These are phyloP conservation scores for Otus sunia DNA, from an alignment of 2,113 vertebrate genomes.

Conservation along the genomic window DNA sequence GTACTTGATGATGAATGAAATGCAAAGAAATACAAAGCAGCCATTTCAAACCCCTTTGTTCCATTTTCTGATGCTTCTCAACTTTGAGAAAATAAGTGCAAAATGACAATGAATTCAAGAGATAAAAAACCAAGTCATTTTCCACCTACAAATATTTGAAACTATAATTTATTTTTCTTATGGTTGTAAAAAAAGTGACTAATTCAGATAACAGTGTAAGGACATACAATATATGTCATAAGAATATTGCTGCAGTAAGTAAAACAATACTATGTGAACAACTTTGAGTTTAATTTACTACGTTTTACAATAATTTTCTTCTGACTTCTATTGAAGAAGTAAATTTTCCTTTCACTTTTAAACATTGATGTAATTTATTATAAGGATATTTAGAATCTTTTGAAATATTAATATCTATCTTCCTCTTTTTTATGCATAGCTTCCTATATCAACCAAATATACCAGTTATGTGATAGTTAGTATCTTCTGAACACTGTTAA, in stretches of 20 bases:
- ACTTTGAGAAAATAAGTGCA: neutral
- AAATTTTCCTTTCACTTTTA: neutral
- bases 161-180: neutral
- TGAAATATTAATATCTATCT: neutral
- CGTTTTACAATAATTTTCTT: neutral
- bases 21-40: neutral
- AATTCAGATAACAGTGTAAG: neutral
- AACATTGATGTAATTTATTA: neutral
- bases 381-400: neutral
- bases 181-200: neutral
- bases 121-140: neutral
- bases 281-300: neutral
- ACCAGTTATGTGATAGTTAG: neutral
- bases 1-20: neutral
- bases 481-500: neutral
- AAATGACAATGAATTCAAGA: neutral
- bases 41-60: neutral
- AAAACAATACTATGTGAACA: neutral
- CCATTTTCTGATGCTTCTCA: neutral
- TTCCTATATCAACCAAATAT: neutral
- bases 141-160: neutral
- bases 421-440: neutral
- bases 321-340: neutral
- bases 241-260: neutral
- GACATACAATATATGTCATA: neutral